Percentiles rank a stretch among this genome's conserved stretches.
These are phyloP conservation scores for Isichthys henryi DNA, from an alignment of 2,113 vertebrate species.

Conservation along the genomic window DNA sequence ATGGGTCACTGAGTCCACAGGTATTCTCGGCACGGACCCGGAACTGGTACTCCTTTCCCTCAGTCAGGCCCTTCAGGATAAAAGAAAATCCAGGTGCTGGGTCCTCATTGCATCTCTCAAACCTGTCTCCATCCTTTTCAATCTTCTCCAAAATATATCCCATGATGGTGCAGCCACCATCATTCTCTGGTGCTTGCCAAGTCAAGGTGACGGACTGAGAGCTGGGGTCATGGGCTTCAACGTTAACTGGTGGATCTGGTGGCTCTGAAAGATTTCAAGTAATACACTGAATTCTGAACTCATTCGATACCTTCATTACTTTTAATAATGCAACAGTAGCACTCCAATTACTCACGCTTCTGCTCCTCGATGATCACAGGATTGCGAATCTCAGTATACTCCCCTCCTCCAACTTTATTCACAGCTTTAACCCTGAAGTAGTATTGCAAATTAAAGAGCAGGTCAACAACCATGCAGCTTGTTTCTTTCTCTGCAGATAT, in stretches of 20 bases:
- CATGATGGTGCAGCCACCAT: slow-evolving; percentile 89
- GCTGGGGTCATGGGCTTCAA: slow-evolving; percentile 78
- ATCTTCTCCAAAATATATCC: slow-evolving; percentile 91
- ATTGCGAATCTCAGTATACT: slow-evolving; percentile 81
- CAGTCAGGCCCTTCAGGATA: slow-evolving; percentile 74
- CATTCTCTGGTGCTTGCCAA: slow-evolving; percentile 88
- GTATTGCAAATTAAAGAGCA: slow-evolving; percentile 87
- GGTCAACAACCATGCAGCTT: slow-evolving; percentile 77
- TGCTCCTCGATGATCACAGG: slow-evolving; percentile 83
- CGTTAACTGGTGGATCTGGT: slow-evolving; percentile 85
- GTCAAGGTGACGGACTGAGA: slow-evolving; percentile 81
- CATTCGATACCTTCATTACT: neutral
- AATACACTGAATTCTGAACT: neutral
- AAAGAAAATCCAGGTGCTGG: slow-evolving; percentile 76
- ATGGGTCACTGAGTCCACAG: slow-evolving; percentile 85
- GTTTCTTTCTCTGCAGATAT: slow-evolving; percentile 85
- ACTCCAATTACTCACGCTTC: slow-evolving; percentile 70
- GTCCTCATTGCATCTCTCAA: slow-evolving; percentile 76
- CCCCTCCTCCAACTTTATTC: slow-evolving; percentile 87
- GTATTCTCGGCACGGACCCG: slow-evolving; percentile 87
- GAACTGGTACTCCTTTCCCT: slow-evolving; percentile 85
- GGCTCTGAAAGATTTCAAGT: slow-evolving; percentile 64
- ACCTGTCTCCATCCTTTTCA: slow-evolving; percentile 81
- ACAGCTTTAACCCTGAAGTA: slow-evolving; percentile 93
- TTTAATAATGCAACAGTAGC: neutral